Conservation (phyloP, 2,113 vertebrate species). For the Ptilorrhoa leucosticta region DNA sequence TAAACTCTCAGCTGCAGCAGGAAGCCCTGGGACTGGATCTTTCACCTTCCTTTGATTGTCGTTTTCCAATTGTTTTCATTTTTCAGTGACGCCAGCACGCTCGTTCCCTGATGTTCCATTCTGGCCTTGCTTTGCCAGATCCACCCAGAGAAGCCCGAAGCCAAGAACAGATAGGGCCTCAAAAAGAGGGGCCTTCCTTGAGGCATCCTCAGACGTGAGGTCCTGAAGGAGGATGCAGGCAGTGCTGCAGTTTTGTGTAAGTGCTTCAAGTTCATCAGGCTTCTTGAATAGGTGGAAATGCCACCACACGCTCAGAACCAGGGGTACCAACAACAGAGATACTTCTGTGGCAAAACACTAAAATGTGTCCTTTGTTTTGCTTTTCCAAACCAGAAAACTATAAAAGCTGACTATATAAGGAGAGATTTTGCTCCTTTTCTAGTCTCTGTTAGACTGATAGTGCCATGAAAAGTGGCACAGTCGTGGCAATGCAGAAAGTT, state of each 20-base stretch:
- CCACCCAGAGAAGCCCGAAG: slow-evolving; percentile 14
- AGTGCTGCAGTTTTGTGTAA: background rate
- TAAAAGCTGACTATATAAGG: background rate
- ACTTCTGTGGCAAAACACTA: background rate
- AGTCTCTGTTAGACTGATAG: background rate
- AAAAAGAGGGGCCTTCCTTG: background rate
- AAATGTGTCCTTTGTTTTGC: background rate
- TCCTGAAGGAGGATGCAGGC: background rate
- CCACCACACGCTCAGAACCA: background rate
- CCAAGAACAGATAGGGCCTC: background rate
- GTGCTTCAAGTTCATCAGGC: background rate
- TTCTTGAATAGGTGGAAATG: background rate
- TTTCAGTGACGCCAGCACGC: slow-evolving; percentile 34
- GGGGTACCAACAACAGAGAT: background rate
- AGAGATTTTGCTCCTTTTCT: background rate
- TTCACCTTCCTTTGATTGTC: slow-evolving; percentile 80
- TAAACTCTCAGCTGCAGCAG: slow-evolving; percentile 59
- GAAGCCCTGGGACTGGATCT: slow-evolving; percentile 74
- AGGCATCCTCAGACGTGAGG: background rate
- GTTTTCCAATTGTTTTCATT: slow-evolving; percentile 59
- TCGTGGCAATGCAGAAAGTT: background rate
- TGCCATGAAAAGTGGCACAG: background rate
- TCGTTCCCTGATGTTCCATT: slow-evolving; percentile 10
- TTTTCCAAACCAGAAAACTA: background rate
- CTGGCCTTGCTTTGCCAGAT: background rate